phyloP scores from a whole-genome alignment of 2,113 vertebrate species.

The Hemichromis elongatus region DNA sequence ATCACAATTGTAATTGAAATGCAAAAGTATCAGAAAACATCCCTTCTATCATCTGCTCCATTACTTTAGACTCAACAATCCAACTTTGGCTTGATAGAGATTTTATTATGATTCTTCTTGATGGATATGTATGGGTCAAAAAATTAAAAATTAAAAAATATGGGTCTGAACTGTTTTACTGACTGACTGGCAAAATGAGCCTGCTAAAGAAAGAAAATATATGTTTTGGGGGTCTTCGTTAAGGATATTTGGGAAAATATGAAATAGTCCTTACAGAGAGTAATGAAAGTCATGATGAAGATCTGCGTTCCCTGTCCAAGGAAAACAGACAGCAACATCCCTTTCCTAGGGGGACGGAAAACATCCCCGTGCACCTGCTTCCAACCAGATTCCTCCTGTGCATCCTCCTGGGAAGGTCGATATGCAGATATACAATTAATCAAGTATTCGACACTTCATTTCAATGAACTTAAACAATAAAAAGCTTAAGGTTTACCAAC shows the following conservation, averaged over 20 bases:
- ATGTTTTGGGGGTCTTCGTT: neutral
- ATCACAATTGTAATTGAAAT: neutral
- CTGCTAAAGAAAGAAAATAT: neutral
- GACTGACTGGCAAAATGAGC: neutral
- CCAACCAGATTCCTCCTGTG: constrained; percentile 98
- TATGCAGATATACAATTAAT: neutral
- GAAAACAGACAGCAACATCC: constrained; percentile 95
- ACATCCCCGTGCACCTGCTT: constrained; percentile 98
- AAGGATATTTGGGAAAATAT: neutral
- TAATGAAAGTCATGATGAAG: constrained; percentile 99
- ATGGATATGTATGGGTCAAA: neutral
- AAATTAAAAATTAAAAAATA: neutral
- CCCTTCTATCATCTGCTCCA: neutral
- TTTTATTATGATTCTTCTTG: neutral
- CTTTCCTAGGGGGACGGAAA: constrained; percentile 92
- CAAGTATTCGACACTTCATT: neutral
- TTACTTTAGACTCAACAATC: neutral
- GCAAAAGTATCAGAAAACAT: neutral
- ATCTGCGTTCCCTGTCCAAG: constrained; percentile 96
- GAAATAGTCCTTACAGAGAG: constrained; percentile 84
- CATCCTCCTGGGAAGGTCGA: constrained; percentile 82
- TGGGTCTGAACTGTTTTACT: neutral
- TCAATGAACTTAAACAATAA: neutral
- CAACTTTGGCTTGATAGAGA: neutral
- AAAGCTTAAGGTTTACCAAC: constrained; percentile 7